Conservation (phyloP, 1,140 invertebrate species). For the Parapsyche elsis region DNA sequence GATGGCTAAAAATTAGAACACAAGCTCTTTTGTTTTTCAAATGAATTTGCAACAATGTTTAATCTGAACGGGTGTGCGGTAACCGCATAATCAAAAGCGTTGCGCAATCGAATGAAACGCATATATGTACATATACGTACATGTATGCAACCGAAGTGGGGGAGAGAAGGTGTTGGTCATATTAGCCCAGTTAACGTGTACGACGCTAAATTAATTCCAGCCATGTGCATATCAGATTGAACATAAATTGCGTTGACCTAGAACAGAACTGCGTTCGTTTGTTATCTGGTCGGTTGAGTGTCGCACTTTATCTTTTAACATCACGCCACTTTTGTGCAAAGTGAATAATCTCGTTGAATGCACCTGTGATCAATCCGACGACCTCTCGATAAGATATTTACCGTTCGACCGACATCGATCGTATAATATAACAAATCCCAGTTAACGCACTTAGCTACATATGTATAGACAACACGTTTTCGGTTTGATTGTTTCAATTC, state of each 20-base stretch:
- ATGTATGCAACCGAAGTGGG: neutral
- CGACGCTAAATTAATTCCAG: conserved; percentile 44
- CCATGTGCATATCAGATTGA: conserved; percentile 42
- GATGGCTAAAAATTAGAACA: too few relatives aligned
- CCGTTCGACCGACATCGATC: too few relatives aligned
- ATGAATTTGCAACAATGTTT: too few relatives aligned
- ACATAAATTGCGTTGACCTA: conserved; percentile 48
- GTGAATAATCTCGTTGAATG: neutral
- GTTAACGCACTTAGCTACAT: too few relatives aligned
- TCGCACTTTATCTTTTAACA: neutral
- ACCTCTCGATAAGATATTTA: too few relatives aligned
- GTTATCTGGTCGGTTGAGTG: neutral
- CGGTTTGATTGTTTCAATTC: too few relatives aligned
- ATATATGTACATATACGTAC: conserved; percentile 8
- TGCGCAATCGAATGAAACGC: neutral
- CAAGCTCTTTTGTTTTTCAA: too few relatives aligned
- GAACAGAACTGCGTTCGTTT: conserved; percentile 24
- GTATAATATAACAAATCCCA: too few relatives aligned
- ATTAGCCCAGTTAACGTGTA: conserved; percentile 5
- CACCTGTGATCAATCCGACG: neutral
- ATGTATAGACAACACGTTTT: too few relatives aligned
- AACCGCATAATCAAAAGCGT: neutral
- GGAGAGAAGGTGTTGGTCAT: neutral
- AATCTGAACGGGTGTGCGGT: too few relatives aligned
- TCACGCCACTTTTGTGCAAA: neutral